These are phyloP conservation scores for Leptosomus discolor DNA, from an alignment of 2,113 vertebrate species.

Conservation along the genomic window DNA sequence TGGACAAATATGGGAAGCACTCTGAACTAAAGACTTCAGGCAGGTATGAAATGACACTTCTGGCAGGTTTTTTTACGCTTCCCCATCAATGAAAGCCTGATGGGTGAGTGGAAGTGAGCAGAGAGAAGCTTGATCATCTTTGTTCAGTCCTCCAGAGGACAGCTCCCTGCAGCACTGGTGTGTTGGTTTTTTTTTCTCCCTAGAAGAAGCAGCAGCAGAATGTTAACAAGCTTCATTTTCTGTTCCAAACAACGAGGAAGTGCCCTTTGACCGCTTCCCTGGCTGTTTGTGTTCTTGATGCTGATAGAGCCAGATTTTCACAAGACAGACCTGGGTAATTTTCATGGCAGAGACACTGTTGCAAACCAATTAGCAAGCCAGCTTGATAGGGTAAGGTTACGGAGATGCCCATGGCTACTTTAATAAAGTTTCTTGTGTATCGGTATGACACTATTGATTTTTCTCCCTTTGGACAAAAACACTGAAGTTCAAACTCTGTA, in stretches of 20 bases:
- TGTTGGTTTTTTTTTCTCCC: not conserved
- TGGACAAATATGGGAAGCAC: not conserved
- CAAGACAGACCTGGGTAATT: constrained; percentile 45
- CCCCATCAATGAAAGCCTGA: not conserved
- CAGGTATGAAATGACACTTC: constrained; percentile 45
- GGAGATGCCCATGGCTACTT: constrained; percentile 39
- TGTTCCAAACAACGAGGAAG: not conserved
- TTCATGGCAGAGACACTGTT: constrained; percentile 21
- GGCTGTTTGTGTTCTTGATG: constrained; percentile 54
- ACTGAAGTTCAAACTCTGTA: constrained; percentile 36
- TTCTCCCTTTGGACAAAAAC: constrained; percentile 35
- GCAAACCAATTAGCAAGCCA: constrained; percentile 60
- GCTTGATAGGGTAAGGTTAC: constrained; percentile 39
- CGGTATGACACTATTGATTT: constrained; percentile 55
- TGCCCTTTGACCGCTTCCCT: constrained; percentile 20
- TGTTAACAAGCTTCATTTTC: constrained; percentile 69
- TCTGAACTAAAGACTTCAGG: constrained; percentile 8
- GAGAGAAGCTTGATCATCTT: constrained; percentile 15
- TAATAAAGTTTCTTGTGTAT: constrained; percentile 60
- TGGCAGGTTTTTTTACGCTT: constrained; percentile 10
- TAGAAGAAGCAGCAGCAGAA: constrained; percentile 45
- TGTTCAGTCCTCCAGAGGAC: constrained; percentile 36
- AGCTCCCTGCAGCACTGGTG: not conserved
- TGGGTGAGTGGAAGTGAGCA: constrained; percentile 30
- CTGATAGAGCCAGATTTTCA: constrained; percentile 45